These are phyloP conservation scores for Vanessa cardui DNA, from an alignment of 2,888 invertebrate genomes.

Conservation along the genomic window DNA sequence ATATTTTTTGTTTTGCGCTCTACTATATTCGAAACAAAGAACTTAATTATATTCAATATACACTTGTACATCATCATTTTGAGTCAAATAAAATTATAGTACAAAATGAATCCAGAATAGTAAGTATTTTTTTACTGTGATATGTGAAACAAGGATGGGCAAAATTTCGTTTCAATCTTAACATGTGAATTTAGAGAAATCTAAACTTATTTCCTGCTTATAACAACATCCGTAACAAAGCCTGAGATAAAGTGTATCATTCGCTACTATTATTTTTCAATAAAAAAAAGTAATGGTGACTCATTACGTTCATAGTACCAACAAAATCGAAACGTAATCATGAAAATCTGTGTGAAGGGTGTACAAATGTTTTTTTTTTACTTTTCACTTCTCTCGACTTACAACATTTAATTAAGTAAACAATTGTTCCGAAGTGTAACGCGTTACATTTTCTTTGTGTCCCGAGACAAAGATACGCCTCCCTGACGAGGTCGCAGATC, in stretches of 20 bases:
- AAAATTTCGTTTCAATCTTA: constrained; percentile 63
- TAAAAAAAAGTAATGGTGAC: constrained; percentile 56
- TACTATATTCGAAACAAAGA: constrained; percentile 67
- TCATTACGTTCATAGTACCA: constrained; percentile 72
- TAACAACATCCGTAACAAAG: constrained; percentile 2
- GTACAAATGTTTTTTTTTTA: constrained; percentile 36
- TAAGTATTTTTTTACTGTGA: constrained; percentile 82
- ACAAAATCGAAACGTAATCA: constrained; percentile 60
- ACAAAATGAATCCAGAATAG: constrained; percentile 92
- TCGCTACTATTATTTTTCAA: constrained; percentile 1
- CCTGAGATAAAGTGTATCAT: background rate
- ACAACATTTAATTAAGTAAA: constrained; percentile 31
- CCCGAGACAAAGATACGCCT: constrained; percentile 58
- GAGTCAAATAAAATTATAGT: constrained; percentile 67
- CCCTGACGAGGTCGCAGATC: constrained; percentile 42
- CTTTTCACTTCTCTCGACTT: constrained; percentile 51
- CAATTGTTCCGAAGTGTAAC: constrained; percentile 19
- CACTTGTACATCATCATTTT: constrained; percentile 61
- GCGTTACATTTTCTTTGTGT: constrained; percentile 53
- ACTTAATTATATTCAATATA: constrained; percentile 62
- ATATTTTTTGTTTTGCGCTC: constrained; percentile 72
- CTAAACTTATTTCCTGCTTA: constrained; percentile 3
- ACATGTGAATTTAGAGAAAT: constrained; percentile 63
- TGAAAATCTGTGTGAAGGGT: constrained; percentile 72
- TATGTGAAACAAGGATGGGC: constrained; percentile 69